Base-by-base conservation (phyloP, 23 tunicate species). In the Halocynthia aurantium region DNA sequence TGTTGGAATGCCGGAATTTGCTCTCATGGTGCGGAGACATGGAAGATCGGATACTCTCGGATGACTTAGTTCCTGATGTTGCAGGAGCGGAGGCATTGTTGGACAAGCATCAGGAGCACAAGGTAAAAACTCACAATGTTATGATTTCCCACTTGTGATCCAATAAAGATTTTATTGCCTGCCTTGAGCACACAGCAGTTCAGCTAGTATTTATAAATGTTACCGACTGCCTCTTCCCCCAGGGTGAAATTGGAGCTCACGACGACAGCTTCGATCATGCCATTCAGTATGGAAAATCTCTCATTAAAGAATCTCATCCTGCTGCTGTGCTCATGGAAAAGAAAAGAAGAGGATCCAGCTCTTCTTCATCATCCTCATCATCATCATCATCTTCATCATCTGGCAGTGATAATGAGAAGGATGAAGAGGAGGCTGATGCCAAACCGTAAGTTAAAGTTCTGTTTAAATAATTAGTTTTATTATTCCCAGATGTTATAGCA, bases 241-340 rank as follows among this genome's bases (percentile, higher is more conserved):
- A 91, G 97, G 87, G 91, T 55, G 90, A 91, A 72, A 91, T 91
- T 52, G 85, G 72, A 8, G 97, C 97, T 62, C 97, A 81, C 7
- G 91, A 91, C 60, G 78, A 72, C 63, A 85, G 63, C 55, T 91
- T 81, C 71, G 58, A 51, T 8, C 69, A 81, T 51, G 81, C 79
- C 7, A 58, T 69, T 52, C 77, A 62, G 7, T 81, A 51, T 77
- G 97, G 97, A 50, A 72, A 82, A 31, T 44, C 56, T 5, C 60
- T 91, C 52, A 51, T 91, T 9, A 58, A 17, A 15, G 84, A 81
- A 63, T 55, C 61, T 15, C 82, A 83, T 61, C 84, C 88, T 31
- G 73, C 88, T 22, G 62, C 83, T 44, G 18, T 51, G 7, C 49
- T 63, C 10, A 51, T 76, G 60, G 69, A 22, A 7, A 52, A 52